Conservation (phyloP, 2,113 vertebrate genomes). For the Sorex araneus region DNA sequence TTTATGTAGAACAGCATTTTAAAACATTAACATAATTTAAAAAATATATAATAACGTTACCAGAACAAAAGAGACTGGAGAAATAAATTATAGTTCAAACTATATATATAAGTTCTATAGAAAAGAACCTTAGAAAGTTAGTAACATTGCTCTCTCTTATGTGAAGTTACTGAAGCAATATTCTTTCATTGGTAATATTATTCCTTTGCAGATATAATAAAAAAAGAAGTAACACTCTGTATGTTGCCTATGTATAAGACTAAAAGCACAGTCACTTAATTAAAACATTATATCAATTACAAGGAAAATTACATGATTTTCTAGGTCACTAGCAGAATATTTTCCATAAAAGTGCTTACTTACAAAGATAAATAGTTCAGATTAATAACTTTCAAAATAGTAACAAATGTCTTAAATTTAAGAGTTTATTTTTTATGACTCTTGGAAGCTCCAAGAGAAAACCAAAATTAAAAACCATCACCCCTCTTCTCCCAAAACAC, state of each 20-base stretch:
- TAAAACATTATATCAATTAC: conserved; percentile 58
- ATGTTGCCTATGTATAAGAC: not conserved
- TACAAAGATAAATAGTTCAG: conserved; percentile 16
- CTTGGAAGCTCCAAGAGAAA: conserved; percentile 52
- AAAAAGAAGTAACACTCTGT: conserved; percentile 64
- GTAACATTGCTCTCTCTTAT: not conserved
- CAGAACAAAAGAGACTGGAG: conserved; percentile 22
- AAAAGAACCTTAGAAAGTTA: conserved; percentile 55
- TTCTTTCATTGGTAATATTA: conserved; percentile 40
- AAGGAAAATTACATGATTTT: conserved; percentile 63
- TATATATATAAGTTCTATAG: conserved; percentile 19
- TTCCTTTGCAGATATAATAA: conserved; percentile 53
- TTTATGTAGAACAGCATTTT: conserved; percentile 35
- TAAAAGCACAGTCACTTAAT: conserved; percentile 53
- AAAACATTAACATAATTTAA: not conserved
- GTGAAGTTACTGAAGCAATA: conserved; percentile 57
- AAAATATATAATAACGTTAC: conserved; percentile 63
- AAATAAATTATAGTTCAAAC: conserved; percentile 34
- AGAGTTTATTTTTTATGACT: conserved; percentile 71
- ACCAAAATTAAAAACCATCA: conserved; percentile 48
- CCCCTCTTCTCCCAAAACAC: not conserved
- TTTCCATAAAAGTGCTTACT: conserved; percentile 67
- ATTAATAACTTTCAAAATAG: conserved; percentile 74
- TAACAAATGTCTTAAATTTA: conserved; percentile 72
- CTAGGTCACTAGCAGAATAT: conserved; percentile 47